Evolutionary conservation across 2,113 vertebrate genomes (phyloP).

Genomic region (Callospermophilus lateralis): DNA sequence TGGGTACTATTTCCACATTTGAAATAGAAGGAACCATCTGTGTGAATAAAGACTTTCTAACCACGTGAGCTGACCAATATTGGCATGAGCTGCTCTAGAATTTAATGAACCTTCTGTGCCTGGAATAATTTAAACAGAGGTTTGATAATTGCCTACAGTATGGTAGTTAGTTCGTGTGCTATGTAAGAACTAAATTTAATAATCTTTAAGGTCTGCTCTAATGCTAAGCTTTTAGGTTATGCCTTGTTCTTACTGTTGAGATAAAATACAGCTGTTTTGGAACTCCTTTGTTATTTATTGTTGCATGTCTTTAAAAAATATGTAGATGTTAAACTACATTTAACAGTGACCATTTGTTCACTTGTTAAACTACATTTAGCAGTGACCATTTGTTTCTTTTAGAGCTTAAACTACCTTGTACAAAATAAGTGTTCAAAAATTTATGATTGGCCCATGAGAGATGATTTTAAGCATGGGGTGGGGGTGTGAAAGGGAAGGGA

Average conservation of each 20-base stretch:
- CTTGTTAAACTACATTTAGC: not conserved
- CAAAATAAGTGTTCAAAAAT: not conserved
- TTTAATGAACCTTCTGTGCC: not conserved
- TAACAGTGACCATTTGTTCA: no score
- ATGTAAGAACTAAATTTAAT: not conserved
- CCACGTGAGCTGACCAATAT: not conserved
- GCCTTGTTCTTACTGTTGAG: not conserved
- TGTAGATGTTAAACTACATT: not conserved
- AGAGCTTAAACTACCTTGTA: not conserved
- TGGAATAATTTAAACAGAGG: not conserved
- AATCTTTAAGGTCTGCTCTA: not conserved
- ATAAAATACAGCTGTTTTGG: not conserved
- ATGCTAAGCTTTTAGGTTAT: not conserved
- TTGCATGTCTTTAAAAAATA: not conserved
- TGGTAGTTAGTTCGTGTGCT: not conserved
- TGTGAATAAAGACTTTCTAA: conserved; percentile 16
- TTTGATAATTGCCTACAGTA: not conserved
- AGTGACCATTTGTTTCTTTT: not conserved
- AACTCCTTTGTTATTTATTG: not conserved
- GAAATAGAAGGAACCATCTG: not conserved
- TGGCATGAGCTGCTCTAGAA: not conserved
- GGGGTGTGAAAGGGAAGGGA: not conserved
- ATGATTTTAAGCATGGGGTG: not conserved
- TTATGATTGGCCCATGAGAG: not conserved
- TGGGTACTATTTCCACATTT: not conserved